Evolutionary conservation across 2,797 vertebrate species (phyloP), one percentile per base, ranked within the genome.

Genomic region (Pangasius mekongensis): DNA sequence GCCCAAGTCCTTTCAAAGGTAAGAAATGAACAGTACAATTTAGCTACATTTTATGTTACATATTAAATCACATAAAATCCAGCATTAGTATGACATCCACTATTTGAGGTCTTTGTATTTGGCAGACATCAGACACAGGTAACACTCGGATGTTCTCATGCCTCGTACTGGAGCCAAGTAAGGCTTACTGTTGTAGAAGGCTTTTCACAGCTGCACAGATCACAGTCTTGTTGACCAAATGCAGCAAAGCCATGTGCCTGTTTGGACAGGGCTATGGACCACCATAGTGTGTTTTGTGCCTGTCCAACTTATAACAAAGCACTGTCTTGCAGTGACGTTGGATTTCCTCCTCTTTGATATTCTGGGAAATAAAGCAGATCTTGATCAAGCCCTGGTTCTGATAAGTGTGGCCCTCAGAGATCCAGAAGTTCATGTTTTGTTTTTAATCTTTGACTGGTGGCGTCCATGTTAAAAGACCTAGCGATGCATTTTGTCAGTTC

Each of bases 381-480:
- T 95, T 94, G 95, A 95, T 94, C 93, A 91, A 93, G 90, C 94
- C 95, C 96, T 96, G 95, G 95, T 96, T 95, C 93, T 93, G 92
- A 93, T 95, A 95, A 96, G 94, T 94, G 94, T 94, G 89, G 92
- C 93, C 93, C 47, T 86, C 93, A 96, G 95, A 96, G 94, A 96
- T 91, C 91, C 93, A 94, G 93, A 96, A 95, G 94, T 94, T 92
- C 93, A 94, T 94, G 92, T 95, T 95, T 96, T 95, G 95, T 96
- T 95, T 96, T 96, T 93, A 90, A 92, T 92, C 93, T 95, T 92
- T 91, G 91, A 94, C 90, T 94, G 94, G 94, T 93, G 93, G 93
- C 94, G 93, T 93, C 95, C 90, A 92, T 94, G 95, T 95, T 95
- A 95, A 95, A 95, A 94, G 95, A 93, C 93, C 95, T 95, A 96